Percentiles rank a stretch among this genome's conserved stretches.
Evolutionary conservation across 2,113 vertebrate genomes (phyloP).

Genomic region (Platycercus adscitus): DNA sequence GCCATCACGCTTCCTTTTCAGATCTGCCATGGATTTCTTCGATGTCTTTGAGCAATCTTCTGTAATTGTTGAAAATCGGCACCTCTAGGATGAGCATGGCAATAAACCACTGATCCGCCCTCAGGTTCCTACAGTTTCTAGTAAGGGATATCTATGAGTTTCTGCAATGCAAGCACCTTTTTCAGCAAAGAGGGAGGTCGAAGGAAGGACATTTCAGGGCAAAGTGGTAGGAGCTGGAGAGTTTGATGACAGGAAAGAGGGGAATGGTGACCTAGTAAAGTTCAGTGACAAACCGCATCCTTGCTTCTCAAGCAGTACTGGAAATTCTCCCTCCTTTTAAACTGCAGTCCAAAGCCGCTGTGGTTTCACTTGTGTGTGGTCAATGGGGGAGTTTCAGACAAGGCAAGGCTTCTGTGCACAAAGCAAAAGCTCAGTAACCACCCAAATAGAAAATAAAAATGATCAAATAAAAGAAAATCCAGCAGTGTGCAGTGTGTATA

Average conservation of each 20-base stretch:
- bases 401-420: background rate
- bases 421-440: background rate
- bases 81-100: background rate
- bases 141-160: background rate
- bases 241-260: background rate
- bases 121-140: background rate
- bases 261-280: background rate
- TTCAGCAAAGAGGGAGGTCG: background rate
- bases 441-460: background rate
- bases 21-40: background rate
- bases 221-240: background rate
- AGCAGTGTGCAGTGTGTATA: background rate
- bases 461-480: constrained; percentile 10
- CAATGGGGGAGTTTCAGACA: background rate
- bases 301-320: background rate
- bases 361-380: background rate
- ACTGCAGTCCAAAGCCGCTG: background rate
- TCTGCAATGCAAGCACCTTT: background rate
- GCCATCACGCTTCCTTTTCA: background rate
- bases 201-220: background rate
- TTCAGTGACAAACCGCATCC: background rate
- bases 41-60: background rate
- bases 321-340: background rate
- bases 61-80: background rate
- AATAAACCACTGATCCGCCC: background rate